phyloP scores from a whole-genome alignment of 2,113 vertebrate species.

The Plecturocebus donacophilus region DNA sequence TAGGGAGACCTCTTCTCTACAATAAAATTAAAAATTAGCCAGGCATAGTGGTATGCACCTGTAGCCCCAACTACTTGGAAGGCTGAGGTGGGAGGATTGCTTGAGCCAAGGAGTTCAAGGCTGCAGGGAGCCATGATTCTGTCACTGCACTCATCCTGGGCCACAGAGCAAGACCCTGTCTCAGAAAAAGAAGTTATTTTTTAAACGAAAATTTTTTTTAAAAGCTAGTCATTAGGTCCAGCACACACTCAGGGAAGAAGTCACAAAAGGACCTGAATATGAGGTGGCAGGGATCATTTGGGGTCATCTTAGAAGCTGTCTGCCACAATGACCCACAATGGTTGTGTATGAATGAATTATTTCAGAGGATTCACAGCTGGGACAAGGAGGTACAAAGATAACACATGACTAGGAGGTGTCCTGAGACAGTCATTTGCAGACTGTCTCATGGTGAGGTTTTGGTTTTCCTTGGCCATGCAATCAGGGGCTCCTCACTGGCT shows the following conservation, averaged over 20 bases:
- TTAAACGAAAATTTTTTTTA: no score
- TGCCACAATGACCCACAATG: neutral
- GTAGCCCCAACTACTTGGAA: no score
- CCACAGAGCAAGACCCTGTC: no score
- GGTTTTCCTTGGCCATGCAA: neutral
- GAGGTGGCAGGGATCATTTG: neutral
- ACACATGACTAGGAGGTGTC: neutral
- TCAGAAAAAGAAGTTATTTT: no score
- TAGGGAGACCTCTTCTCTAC: no score
- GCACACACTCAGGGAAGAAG: neutral
- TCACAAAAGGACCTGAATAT: neutral
- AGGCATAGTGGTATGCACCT: no score
- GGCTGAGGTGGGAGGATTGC: no score
- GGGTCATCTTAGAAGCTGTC: neutral
- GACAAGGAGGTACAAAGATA: neutral
- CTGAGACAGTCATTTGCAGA: neutral
- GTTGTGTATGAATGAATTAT: neutral
- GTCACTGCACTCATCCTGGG: no score
- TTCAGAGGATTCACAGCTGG: neutral
- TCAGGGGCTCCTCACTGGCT: neutral
- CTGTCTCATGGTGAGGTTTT: neutral
- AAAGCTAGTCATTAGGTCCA: neutral
- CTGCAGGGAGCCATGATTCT: no score
- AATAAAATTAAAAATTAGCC: no score
- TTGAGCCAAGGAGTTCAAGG: no score